phyloP scores from a whole-genome alignment of 2,797 vertebrate genomes.

The Adrianichthys oophorus region DNA sequence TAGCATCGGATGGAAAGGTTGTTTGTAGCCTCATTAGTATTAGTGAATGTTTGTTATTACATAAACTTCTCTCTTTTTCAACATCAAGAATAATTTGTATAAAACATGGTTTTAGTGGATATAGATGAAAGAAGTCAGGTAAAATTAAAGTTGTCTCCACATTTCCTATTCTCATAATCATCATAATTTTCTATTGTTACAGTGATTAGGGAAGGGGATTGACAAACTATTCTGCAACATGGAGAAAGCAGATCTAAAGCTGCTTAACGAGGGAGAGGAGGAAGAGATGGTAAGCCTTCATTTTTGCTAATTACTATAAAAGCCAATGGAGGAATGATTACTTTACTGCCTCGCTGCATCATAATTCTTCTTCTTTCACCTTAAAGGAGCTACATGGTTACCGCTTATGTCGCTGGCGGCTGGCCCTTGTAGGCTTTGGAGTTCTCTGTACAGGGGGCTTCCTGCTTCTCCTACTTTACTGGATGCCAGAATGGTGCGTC shows the following conservation, averaged over 20 bases:
- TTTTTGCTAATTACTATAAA: background rate
- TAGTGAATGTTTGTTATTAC: no score
- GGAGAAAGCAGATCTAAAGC: constrained; percentile 91
- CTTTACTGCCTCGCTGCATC: background rate
- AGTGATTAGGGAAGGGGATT: constrained; percentile 68
- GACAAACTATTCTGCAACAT: constrained; percentile 77
- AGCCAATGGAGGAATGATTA: background rate
- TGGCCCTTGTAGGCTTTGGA: constrained; percentile 85
- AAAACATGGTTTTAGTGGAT: no score
- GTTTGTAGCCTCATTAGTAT: no score
- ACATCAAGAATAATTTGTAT: no score
- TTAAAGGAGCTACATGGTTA: constrained; percentile 90
- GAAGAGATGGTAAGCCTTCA: constrained; percentile 90
- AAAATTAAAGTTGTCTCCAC: no score
- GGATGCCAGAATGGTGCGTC: constrained; percentile 98
- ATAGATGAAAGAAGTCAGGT: no score
- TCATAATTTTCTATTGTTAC: constrained; percentile 35
- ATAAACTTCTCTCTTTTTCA: no score
- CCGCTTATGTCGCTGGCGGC: constrained; percentile 88
- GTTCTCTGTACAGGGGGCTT: constrained; percentile 92
- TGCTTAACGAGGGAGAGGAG: constrained; percentile 90
- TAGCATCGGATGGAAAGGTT: no score
- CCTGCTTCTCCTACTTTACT: constrained; percentile 96
- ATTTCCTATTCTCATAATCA: background rate
- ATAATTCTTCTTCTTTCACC: background rate